Base-by-base conservation (phyloP, 2,113 vertebrate species). In the Stigmatopora argus region DNA sequence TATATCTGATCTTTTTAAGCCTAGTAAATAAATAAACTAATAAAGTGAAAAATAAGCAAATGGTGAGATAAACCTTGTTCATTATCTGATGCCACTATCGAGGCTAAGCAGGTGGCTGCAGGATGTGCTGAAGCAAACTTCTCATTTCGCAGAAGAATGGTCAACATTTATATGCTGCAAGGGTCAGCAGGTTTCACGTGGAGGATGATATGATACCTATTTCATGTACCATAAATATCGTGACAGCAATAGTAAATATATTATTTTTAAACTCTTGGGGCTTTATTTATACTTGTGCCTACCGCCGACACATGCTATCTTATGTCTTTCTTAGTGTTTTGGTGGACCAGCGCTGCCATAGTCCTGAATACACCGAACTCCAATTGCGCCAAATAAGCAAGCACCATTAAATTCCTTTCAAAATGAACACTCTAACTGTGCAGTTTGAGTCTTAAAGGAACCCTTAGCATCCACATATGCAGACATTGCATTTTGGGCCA, bases 131-230 rank as follows among this genome's bases (percentile, higher is more conserved):
- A n/a, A 58, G 18, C 59, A 56, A 67, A 73, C 74, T 85, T 86
- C 85, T 85, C 78, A 89, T 89, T 90, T 87, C 78, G 45, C 85
- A 87, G 79, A 75, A 79, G 85, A 81, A 57, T 70, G 69, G 48
- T 70, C 79, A 73, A 52, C 60, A 18, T 75, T 77, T 62, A 74
- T 49, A 56, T 31, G 58, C 41, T 1, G 69, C 53, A 23, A 47
- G 55, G 51, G 49, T 70, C 61, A 46, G 34, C 57, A 56, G 58
- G 17, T 31, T 15, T 44, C 21, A 59, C 53, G 53, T 46, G 34
- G 26, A 53, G 53, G 47, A 21, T 38, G 68, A 77, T 70, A 48
- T 62, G 78, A 78, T 55, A 68, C 44, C 68, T 70, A 74, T 41
- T 48, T 18, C 64, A 72, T 73, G 64, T 70, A 77, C 34, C 52